A percentile compares a stretch with the other conserved stretches of the same genome.
Conservation (phyloP, 1,140 invertebrate genomes). For the Ephestia elutella region DNA sequence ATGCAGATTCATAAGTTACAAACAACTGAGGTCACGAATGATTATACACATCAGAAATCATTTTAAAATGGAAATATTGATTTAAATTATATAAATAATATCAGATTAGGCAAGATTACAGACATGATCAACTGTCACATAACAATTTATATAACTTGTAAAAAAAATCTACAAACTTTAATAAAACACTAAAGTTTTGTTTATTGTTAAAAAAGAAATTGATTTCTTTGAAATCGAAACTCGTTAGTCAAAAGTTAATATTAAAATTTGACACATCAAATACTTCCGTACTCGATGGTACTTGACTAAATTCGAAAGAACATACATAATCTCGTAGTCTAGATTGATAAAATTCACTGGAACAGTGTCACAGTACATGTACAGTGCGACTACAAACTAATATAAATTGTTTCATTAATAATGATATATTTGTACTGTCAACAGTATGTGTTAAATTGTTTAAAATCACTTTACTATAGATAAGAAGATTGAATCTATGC, state of each 20-base stretch:
- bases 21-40: conserved; percentile 23
- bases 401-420: conserved; percentile 23
- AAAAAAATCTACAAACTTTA: conserved; percentile 17
- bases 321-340: conserved; percentile 20
- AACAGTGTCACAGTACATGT: conserved; percentile 20
- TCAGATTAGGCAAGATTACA: conserved; percentile 50
- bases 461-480: too few relatives aligned
- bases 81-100: conserved; percentile 34
- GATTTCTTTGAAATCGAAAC: conserved; percentile 54
- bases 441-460: not conserved
- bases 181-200: conserved; percentile 21
- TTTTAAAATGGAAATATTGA: conserved; percentile 20
- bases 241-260: conserved; percentile 30
- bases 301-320: conserved; percentile 12
- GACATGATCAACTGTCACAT: conserved; percentile 19
- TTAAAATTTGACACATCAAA: conserved; percentile 29
- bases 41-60: conserved; percentile 19
- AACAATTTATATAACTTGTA: not conserved
- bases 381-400: conserved; percentile 22
- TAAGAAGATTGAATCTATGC: too few relatives aligned
- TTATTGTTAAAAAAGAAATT: conserved; percentile 11
- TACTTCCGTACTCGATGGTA: conserved; percentile 27
- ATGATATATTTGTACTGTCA: not conserved
- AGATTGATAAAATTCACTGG: conserved; percentile 19
- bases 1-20: conserved; percentile 36